These are phyloP conservation scores for Myocastor coypus DNA, from an alignment of 2,113 vertebrate genomes.

Conservation along the genomic window DNA sequence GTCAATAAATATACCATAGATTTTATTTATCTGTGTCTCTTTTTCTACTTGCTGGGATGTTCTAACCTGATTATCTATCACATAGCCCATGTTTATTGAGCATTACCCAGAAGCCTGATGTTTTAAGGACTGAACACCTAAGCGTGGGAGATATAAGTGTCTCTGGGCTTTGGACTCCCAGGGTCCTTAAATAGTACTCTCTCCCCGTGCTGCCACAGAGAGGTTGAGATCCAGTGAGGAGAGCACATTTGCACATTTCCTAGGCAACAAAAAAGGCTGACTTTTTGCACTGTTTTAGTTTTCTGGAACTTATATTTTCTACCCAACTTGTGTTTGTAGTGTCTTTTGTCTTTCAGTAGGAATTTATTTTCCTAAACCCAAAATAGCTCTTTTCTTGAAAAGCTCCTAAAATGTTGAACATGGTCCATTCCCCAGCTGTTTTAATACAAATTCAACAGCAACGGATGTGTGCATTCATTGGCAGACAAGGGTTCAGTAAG, in stretches of 20 bases:
- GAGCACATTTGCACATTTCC: neutral
- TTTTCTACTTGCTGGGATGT: neutral
- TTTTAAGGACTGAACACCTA: neutral
- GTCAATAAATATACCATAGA: neutral
- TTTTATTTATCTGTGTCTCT: neutral
- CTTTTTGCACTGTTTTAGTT: neutral
- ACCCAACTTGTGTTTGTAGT: neutral
- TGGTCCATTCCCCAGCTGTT: neutral
- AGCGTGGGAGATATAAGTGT: neutral
- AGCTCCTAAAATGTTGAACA: neutral
- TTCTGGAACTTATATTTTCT: neutral
- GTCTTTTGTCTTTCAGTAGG: neutral
- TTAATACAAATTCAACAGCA: neutral
- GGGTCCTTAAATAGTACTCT: neutral
- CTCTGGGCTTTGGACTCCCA: neutral
- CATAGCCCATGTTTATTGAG: neutral
- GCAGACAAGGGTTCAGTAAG: neutral
- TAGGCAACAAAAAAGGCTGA: neutral
- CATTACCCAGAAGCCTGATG: neutral
- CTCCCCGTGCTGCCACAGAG: neutral
- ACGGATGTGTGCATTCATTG: neutral
- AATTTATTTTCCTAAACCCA: neutral
- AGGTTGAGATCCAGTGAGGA: neutral
- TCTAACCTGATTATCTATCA: neutral
- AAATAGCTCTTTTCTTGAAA: neutral